Evolutionary conservation across 2,797 vertebrate genomes (phyloP).

Genomic region (Clarias platycephalus): DNA sequence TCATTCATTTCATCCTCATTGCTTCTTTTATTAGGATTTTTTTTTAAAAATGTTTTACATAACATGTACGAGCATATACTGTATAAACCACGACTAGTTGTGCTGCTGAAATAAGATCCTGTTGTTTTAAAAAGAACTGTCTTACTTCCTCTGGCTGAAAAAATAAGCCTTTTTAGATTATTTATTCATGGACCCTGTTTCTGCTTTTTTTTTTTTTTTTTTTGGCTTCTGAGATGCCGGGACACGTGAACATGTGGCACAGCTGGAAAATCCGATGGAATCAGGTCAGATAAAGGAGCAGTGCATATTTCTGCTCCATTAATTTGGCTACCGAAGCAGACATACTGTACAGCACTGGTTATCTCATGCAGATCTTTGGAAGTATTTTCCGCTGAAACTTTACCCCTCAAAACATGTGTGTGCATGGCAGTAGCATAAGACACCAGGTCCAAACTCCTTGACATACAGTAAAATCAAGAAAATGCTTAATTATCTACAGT

Average conservation of each 20-base stretch:
- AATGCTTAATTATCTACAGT: neutral
- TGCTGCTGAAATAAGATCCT: slow-evolving; percentile 16
- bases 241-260: slow-evolving; percentile 48
- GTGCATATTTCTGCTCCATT: neutral
- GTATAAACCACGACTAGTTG: neutral
- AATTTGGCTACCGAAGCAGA: neutral
- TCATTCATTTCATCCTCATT: neutral
- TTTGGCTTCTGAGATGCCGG: slow-evolving; percentile 54
- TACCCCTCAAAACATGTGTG: neutral
- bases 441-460: neutral
- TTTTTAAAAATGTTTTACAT: slow-evolving; percentile 10
- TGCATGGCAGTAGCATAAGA: neutral
- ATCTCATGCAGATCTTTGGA: neutral
- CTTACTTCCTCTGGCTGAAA: neutral
- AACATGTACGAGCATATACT: slow-evolving; percentile 8
- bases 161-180: slow-evolving; percentile 51
- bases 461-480: neutral
- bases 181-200: slow-evolving; percentile 52
- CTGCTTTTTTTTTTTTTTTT: slow-evolving; percentile 26
- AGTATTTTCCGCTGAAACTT: neutral
- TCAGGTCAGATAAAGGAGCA: neutral
- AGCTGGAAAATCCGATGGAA: slow-evolving; percentile 55
- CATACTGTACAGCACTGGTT: neutral
- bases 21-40: slow-evolving; percentile 4
- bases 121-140: neutral